phyloP scores from a whole-genome alignment of 2,113 vertebrate species.

The Falcunculus frontatus region DNA sequence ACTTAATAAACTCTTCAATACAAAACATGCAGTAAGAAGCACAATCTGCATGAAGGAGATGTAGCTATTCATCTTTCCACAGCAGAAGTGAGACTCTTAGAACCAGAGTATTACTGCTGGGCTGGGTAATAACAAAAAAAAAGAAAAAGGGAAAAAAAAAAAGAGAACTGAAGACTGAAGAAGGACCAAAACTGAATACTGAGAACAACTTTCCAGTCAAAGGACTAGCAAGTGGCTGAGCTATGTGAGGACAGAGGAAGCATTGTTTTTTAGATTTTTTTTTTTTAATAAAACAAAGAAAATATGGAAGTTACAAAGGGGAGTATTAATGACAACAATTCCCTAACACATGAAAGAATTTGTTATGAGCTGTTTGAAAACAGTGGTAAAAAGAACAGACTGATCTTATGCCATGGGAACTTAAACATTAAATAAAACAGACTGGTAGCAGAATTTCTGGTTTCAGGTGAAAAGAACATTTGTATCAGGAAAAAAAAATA shows the following conservation, averaged over 20 bases:
- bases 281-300: not conserved
- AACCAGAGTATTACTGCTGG: not conserved
- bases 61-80: not conserved
- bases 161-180: not conserved
- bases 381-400: not conserved
- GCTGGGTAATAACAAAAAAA: not conserved
- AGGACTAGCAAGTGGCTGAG: not conserved
- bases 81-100: not conserved
- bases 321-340: not conserved
- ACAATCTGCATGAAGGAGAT: not conserved
- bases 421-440: not conserved
- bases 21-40: not conserved
- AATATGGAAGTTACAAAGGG: not conserved
- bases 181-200: not conserved
- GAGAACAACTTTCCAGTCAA: not conserved
- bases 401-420: not conserved
- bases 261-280: not conserved
- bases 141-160: rapidly evolving
- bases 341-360: not conserved
- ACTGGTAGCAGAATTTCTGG: not conserved
- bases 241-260: not conserved
- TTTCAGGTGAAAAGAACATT: not conserved
- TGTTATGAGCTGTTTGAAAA: not conserved
- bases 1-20: not conserved
- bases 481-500: not conserved